A percentile compares a stretch with the other conserved stretches of the same genome.
These are phyloP conservation scores for Nymphicus hollandicus DNA, from an alignment of 2,113 vertebrate genomes.

Conservation along the genomic window DNA sequence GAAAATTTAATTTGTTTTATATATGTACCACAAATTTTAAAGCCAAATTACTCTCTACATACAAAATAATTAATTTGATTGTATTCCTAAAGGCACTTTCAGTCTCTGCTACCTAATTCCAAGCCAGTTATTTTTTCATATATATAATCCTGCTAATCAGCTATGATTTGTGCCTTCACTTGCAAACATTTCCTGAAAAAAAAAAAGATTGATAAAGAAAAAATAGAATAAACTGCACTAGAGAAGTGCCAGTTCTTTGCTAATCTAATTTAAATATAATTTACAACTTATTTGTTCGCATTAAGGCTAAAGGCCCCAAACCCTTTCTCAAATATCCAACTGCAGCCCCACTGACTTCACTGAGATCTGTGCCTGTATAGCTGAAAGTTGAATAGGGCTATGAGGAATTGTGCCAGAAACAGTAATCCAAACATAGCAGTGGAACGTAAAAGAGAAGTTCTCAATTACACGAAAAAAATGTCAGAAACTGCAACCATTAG, in stretches of 20 bases:
- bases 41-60: conserved; percentile 13
- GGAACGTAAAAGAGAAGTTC: neutral
- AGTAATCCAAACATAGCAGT: neutral
- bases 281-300: neutral
- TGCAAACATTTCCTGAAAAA: conserved; percentile 17
- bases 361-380: neutral
- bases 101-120: neutral
- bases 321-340: neutral
- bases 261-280: neutral
- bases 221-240: neutral
- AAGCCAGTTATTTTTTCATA: conserved; percentile 1
- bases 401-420: neutral
- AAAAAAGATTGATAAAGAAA: neutral
- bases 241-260: neutral
- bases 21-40: conserved; percentile 20
- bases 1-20: conserved; percentile 32
- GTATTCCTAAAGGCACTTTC: conserved; percentile 38
- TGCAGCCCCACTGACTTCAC: neutral
- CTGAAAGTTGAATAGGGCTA: neutral
- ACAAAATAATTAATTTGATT: conserved; percentile 9
- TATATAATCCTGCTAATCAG: conserved; percentile 1
- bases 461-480: neutral
- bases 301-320: neutral
- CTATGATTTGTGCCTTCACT: neutral
- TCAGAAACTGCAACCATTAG: neutral